A percentile compares a stretch with the other conserved stretches of the same genome.
These are phyloP conservation scores for Barbus barbus DNA, from an alignment of 2,113 vertebrate genomes.

Conservation along the genomic window DNA sequence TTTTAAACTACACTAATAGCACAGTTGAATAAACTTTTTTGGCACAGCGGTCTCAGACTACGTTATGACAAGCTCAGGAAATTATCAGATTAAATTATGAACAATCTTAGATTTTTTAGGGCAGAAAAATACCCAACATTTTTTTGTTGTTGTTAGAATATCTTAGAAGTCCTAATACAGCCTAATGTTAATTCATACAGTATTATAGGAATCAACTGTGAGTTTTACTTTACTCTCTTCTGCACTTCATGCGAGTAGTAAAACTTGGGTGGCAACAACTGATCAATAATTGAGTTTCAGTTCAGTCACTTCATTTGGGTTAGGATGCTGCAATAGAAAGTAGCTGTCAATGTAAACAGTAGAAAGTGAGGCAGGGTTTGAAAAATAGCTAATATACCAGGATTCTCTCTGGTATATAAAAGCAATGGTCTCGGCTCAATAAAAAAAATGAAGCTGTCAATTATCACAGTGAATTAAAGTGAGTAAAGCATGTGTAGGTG, in stretches of 20 bases:
- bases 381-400: not conserved
- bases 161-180: not conserved
- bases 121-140: not conserved
- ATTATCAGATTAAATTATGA: too few relatives aligned
- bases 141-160: not conserved
- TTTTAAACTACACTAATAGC: not conserved
- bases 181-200: not conserved
- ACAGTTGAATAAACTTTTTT: not conserved
- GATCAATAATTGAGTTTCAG: not conserved
- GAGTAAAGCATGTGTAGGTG: not conserved
- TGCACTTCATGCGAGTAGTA: not conserved
- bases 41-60: not conserved
- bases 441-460: not conserved
- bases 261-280: not conserved
- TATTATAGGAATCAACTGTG: not conserved
- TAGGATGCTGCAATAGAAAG: not conserved
- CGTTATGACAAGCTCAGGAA: not conserved
- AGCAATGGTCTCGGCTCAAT: not conserved
- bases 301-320: not conserved
- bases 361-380: slow-evolving; percentile 3
- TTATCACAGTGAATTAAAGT: not conserved
- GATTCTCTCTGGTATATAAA: too few relatives aligned
- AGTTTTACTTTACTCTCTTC: not conserved
- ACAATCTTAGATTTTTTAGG: not conserved
- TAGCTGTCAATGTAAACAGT: not conserved